Percentiles rank a stretch among this genome's conserved stretches.
Conservation (phyloP, 1,140 invertebrate species). For the Macrotrachela quadricornifera region DNA sequence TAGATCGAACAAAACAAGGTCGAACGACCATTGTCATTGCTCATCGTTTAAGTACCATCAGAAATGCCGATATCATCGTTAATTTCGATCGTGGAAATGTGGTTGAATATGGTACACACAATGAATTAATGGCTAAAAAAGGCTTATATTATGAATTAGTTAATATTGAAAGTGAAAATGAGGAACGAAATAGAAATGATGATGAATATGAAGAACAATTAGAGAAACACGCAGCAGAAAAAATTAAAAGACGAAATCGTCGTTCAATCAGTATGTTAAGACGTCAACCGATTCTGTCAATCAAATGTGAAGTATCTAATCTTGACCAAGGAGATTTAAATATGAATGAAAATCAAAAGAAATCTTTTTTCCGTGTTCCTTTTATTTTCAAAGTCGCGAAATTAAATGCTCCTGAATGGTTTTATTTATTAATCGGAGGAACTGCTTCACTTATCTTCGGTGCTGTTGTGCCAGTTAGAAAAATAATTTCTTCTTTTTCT, state of each 20-base stretch:
- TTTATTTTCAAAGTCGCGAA: conserved; percentile 33
- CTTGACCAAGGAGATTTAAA: no score
- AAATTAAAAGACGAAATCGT: neutral
- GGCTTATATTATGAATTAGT: conserved; percentile 5
- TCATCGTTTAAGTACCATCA: conserved; percentile 58
- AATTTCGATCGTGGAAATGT: conserved; percentile 70
- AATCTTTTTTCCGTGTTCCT: neutral
- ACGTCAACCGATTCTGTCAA: no score
- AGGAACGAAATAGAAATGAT: neutral
- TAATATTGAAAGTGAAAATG: neutral
- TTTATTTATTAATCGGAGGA: conserved; percentile 45
- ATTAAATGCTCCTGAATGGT: conserved; percentile 54
- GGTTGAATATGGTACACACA: conserved; percentile 47
- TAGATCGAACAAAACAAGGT: conserved; percentile 22
- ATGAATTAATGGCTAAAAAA: conserved; percentile 4
- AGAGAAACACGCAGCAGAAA: neutral
- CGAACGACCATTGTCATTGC: conserved; percentile 28
- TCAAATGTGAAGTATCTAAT: no score
- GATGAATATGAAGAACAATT: neutral
- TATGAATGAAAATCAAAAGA: no score
- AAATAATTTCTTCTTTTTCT: no score
- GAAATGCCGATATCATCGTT: conserved; percentile 72
- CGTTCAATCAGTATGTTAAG: no score
- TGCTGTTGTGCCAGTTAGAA: conserved; percentile 51
- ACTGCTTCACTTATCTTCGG: conserved; percentile 48